These are phyloP conservation scores for Emydocephalus ijimae DNA, from an alignment of 2,113 vertebrate species.

Conservation along the genomic window DNA sequence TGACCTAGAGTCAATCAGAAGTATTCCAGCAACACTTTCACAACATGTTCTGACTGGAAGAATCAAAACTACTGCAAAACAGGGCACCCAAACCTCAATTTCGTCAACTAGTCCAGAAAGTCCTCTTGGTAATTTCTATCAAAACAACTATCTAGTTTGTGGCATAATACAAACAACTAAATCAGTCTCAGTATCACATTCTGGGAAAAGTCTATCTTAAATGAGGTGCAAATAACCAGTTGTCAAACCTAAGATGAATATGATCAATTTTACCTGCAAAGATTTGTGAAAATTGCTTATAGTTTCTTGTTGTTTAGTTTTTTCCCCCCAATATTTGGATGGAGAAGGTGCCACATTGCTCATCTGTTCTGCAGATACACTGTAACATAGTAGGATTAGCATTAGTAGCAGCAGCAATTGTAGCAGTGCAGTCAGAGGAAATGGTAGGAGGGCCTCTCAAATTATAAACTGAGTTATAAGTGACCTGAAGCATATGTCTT, in stretches of 20 bases:
- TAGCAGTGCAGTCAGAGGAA: not conserved
- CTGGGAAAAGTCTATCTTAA: not conserved
- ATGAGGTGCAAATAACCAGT: not conserved
- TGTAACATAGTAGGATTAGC: not conserved
- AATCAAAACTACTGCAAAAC: not conserved
- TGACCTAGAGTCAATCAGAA: not conserved
- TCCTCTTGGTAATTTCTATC: not conserved
- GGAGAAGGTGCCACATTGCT: not conserved
- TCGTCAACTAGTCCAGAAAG: not conserved
- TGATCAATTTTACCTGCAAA: not conserved
- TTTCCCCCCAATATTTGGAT: not conserved
- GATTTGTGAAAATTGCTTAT: not conserved
- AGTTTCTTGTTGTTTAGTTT: not conserved
- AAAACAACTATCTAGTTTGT: not conserved
- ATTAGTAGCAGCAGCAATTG: not conserved
- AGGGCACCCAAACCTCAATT: not conserved
- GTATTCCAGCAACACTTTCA: not conserved
- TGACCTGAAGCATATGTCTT: not conserved
- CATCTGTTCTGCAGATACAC: not conserved
- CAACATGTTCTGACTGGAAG: not conserved
- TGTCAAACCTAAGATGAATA: not conserved
- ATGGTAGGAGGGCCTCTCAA: not conserved
- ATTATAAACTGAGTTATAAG: not conserved
- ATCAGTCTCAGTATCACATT: not conserved
- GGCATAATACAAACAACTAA: not conserved